A percentile compares a stretch with the other conserved stretches of the same genome.
These are phyloP conservation scores for Rhinophrynus dorsalis DNA, from an alignment of 2,797 vertebrate genomes.

Conservation along the genomic window DNA sequence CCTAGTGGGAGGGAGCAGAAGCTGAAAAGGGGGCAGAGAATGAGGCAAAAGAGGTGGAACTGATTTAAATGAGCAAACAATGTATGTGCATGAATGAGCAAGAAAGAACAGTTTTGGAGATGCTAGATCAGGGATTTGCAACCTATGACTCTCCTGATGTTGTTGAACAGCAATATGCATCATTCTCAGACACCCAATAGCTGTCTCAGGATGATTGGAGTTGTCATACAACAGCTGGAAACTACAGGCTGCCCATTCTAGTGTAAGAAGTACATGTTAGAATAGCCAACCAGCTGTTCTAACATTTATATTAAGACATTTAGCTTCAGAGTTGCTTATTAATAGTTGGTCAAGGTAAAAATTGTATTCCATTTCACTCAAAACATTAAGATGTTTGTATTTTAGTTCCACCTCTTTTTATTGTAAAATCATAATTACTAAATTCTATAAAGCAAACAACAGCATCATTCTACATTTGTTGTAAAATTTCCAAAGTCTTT, in stretches of 20 bases:
- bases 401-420: constrained; percentile 47
- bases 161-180: too few species aligned
- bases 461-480: constrained; percentile 35
- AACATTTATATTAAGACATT: constrained; percentile 4
- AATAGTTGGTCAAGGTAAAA: too few species aligned
- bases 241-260: too few species aligned
- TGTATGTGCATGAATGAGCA: not conserved
- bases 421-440: constrained; percentile 43
- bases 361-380: too few species aligned
- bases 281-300: constrained; percentile 9
- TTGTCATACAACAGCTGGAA: too few species aligned
- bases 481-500: constrained; percentile 22
- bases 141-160: too few species aligned
- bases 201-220: too few species aligned
- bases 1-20: constrained; percentile 51
- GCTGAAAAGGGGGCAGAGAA: constrained; percentile 44
- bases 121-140: too few species aligned
- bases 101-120: constrained; percentile 21
- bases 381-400: constrained; percentile 14
- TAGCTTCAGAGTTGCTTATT: not conserved
- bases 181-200: too few species aligned
- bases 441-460: constrained; percentile 38
- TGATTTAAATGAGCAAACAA: constrained; percentile 40
- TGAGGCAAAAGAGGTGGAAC: constrained; percentile 48
- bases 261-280: constrained; percentile 14